Percentiles rank a stretch among this genome's conserved stretches.
phyloP scores from a whole-genome alignment of 2,113 vertebrate species.

The Leucopternis melanops region DNA sequence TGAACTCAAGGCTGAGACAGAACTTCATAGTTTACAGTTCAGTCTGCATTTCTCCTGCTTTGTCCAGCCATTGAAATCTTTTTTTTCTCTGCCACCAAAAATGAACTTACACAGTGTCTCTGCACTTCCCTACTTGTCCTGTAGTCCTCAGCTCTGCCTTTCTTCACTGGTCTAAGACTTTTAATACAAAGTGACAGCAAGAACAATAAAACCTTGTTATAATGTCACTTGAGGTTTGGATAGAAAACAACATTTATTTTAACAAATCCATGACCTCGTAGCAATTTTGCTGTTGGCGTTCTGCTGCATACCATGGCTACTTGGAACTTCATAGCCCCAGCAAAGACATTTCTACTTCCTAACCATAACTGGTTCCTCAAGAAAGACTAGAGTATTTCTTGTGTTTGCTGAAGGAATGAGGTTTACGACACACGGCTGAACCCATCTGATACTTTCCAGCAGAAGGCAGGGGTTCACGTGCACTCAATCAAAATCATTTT shows the following conservation, averaged over 20 bases:
- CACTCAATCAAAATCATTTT: neutral
- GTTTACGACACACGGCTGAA: neutral
- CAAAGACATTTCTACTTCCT: neutral
- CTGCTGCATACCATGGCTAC: neutral
- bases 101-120: neutral
- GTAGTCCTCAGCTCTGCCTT: slow-evolving; percentile 12
- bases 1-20: neutral
- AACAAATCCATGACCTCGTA: neutral
- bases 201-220: slow-evolving; percentile 36
- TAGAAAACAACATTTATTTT: slow-evolving; percentile 33
- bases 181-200: slow-evolving; percentile 27
- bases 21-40: neutral
- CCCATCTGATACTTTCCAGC: neutral
- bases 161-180: neutral
- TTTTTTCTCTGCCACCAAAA: neutral
- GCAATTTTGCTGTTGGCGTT: neutral
- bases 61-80: neutral
- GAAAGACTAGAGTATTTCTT: neutral
- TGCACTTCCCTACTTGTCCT: neutral
- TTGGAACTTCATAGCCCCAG: neutral
- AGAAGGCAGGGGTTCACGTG: neutral
- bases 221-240: slow-evolving; percentile 43
- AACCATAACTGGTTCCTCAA: neutral
- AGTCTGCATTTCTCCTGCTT: neutral
- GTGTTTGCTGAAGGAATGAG: neutral